Conservation (phyloP, 1,140 invertebrate species). For the Drosophila takahashii region DNA sequence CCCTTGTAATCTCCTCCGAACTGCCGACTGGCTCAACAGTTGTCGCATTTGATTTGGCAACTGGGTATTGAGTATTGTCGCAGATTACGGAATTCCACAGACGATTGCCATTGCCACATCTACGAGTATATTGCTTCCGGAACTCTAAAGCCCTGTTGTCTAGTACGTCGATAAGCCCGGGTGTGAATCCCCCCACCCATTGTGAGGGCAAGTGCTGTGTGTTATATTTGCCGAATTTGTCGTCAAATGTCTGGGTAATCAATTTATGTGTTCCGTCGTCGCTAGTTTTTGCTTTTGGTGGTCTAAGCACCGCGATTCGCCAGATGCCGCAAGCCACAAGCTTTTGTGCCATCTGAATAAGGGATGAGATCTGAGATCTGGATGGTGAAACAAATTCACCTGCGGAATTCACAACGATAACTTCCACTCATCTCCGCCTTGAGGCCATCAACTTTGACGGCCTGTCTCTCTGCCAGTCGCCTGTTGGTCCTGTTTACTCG, state of each 20-base stretch:
- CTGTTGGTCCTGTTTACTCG: conserved; percentile 8
- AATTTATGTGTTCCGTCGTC: conserved; percentile 68
- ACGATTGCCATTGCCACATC: conserved; percentile 11
- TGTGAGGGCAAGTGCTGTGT: neutral
- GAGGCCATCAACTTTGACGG: conserved; percentile 48
- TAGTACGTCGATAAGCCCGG: conserved; percentile 7
- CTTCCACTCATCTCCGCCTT: conserved; percentile 40
- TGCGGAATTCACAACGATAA: conserved; percentile 52
- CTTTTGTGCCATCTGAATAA: conserved; percentile 14
- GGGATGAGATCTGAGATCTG: neutral
- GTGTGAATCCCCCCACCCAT: neutral
- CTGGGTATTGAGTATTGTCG: neutral
- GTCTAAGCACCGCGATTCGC: conserved; percentile 28
- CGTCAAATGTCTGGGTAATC: conserved; percentile 74
- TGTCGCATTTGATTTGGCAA: conserved; percentile 44
- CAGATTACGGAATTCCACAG: conserved; percentile 9
- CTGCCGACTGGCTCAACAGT: conserved; percentile 15
- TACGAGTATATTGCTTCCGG: conserved; percentile 47
- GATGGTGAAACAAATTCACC: conserved; percentile 46
- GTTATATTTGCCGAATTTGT: conserved; percentile 73
- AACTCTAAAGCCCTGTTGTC: conserved; percentile 32
- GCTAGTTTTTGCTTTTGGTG: conserved; percentile 34
- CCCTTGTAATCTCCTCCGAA: neutral
- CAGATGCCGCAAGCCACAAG: conserved; percentile 32
- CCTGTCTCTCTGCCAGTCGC: conserved; percentile 27